phyloP scores from a whole-genome alignment of 92 coral and sea anemone species.

The Plumapathes pennacea region DNA sequence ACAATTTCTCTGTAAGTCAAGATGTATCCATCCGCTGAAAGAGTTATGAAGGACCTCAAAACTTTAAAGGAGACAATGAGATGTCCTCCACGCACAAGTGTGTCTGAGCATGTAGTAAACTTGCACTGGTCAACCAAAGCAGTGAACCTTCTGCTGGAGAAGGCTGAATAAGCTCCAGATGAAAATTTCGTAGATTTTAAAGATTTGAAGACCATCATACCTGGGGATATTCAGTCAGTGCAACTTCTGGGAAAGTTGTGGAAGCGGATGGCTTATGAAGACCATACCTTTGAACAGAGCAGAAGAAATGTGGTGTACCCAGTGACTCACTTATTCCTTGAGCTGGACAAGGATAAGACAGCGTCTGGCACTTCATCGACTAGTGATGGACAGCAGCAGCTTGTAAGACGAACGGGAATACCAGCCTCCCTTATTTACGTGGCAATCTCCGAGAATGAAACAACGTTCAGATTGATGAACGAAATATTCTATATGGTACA shows the following conservation, averaged over 20 bases:
- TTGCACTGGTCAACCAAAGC: slow-evolving; percentile 42
- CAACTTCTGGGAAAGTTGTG: slow-evolving; percentile 13
- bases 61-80: no score
- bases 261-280: slow-evolving; percentile 53
- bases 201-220: slow-evolving; percentile 36
- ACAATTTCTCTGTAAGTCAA: no score
- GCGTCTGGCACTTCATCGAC: no score
- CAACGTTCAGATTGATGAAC: slow-evolving; percentile 56
- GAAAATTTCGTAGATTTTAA: slow-evolving; percentile 25
- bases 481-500: slow-evolving; percentile 45
- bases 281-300: slow-evolving; percentile 45
- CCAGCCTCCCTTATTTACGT: slow-evolving; percentile 45
- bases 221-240: slow-evolving; percentile 6
- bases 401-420: slow-evolving; percentile 43
- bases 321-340: slow-evolving; percentile 44
- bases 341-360: slow-evolving; percentile 1
- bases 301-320: slow-evolving; percentile 34
- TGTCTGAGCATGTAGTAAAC: slow-evolving; percentile 11
- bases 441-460: slow-evolving; percentile 38
- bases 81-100: slow-evolving; percentile 21
- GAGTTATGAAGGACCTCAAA: no score
- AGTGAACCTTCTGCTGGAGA: slow-evolving; percentile 20
- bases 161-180: slow-evolving; percentile 3
- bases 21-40: no score
- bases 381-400: no score